Percentiles rank a stretch among this genome's conserved stretches.
phyloP scores from a whole-genome alignment of 2,113 vertebrate species.

The Chionomys nivalis region DNA sequence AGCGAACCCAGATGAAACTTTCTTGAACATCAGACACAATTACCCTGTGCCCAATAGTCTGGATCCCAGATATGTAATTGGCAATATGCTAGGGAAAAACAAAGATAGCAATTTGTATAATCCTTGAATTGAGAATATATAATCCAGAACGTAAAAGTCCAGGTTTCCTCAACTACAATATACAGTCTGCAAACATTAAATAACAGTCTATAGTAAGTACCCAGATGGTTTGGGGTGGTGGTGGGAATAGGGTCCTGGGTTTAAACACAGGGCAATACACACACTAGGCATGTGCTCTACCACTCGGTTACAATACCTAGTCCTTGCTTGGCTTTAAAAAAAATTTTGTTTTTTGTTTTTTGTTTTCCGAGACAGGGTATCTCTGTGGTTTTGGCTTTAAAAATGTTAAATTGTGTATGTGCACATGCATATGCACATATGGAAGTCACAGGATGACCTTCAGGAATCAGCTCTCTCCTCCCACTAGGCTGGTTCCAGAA shows the following conservation, averaged over 20 bases:
- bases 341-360: too few species aligned
- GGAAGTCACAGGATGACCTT: neutral
- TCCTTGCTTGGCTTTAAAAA: neutral
- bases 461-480: neutral
- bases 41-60: slow-evolving; percentile 97
- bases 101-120: neutral
- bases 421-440: neutral
- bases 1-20: slow-evolving; percentile 99
- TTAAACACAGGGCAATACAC: neutral
- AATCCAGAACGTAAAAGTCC: neutral
- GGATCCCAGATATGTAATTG: slow-evolving; percentile 96
- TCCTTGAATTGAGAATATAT: neutral
- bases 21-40: slow-evolving; percentile 97
- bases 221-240: neutral
- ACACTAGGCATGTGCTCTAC: neutral
- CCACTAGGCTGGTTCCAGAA: too few species aligned
- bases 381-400: neutral
- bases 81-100: slow-evolving; percentile 91
- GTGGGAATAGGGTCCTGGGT: too few species aligned
- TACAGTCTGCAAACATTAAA: neutral
- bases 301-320: neutral
- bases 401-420: neutral
- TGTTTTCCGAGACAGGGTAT: too few species aligned
- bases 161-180: neutral
- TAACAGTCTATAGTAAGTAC: neutral